phyloP scores from a whole-genome alignment of 2,113 vertebrate species.

The Melanerpes formicivorus region DNA sequence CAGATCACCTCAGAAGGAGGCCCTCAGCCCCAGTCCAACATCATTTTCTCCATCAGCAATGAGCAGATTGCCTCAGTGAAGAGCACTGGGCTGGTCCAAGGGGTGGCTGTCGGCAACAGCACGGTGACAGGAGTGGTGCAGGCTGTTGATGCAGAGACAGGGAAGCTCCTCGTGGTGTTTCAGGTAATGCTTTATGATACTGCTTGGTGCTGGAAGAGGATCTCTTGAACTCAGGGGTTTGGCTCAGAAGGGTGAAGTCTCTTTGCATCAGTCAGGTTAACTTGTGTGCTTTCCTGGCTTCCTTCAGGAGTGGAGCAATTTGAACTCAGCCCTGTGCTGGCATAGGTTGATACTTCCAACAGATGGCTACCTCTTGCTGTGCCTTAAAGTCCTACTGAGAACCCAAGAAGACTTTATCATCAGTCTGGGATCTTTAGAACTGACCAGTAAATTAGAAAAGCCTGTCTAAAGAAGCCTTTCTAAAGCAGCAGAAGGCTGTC shows the following conservation, averaged over 20 bases:
- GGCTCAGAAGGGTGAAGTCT: not conserved
- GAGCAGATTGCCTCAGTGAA: conserved; percentile 80
- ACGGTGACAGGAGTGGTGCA: conserved; percentile 88
- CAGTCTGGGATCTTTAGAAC: not conserved
- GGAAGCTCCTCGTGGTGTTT: conserved; percentile 87
- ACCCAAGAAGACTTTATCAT: not conserved
- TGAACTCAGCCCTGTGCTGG: not conserved
- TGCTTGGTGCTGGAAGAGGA: not conserved
- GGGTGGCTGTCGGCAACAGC: conserved; percentile 80
- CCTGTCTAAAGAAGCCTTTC: not conserved
- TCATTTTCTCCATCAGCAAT: conserved; percentile 87
- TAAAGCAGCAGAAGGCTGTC: not conserved
- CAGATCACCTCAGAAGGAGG: conserved; percentile 95
- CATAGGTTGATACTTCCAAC: not conserved
- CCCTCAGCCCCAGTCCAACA: conserved; percentile 95
- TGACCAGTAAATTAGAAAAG: not conserved
- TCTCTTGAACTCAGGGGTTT: not conserved
- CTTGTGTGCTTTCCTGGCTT: not conserved
- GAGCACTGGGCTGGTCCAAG: conserved; percentile 82
- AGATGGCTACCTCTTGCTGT: not conserved
- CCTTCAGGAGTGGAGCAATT: not conserved
- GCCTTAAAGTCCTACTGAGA: not conserved
- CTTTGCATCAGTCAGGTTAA: not conserved
- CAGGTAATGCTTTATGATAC: conserved; percentile 77
- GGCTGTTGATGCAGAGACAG: conserved; percentile 89